Evolutionary conservation across 2,888 invertebrate species (phyloP), one percentile per base, ranked within the genome.

Genomic region (Orthosia gothica): DNA sequence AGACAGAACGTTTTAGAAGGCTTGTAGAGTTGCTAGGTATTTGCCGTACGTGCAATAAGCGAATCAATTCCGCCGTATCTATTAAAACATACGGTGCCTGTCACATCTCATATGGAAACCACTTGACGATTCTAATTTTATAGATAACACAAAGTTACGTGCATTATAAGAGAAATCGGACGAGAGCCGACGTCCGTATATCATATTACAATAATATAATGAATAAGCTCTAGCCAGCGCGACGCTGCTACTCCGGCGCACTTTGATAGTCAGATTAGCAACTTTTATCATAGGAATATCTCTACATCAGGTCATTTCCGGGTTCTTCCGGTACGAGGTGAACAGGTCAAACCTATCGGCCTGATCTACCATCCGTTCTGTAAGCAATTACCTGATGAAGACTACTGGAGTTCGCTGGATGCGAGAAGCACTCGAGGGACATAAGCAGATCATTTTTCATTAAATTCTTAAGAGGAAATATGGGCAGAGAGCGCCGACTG

Each of bases 191-290:
- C 88, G 88, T 91, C 88, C 89, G 90, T 91, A 88, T 89, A 88
- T 89, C 85, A 89, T 78, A 84, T 79, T 88, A 91, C 87, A 91
- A 90, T 90, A 90, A 90, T 90, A 90, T 89, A 91, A 91, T 91
- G 90, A 91, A 92, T 91, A 90, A 80, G 75, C 68, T 79, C 88
- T 85, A 80, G 76, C 76, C 59, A 50, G 54, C 68, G 79, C 82
- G 81, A 72, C 84, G 81, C 85, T 73, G 72, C 70, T 85, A 87
- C 89, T 86, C 70, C 69, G 59, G 54, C 82, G 75, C 90, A 90
- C 92, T 92, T 94, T 93, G 93, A 93, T 90, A 94, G 92, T 94
- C 94, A 94, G 92, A 95, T 94, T 93, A 91, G 92, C 94, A 94
- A 93, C 92, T 94, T 93, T 89, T 89, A 77, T 79, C 78, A 86